Evolutionary conservation across 2,113 vertebrate species (phyloP).

Genomic region (Nematolebias whitei): DNA sequence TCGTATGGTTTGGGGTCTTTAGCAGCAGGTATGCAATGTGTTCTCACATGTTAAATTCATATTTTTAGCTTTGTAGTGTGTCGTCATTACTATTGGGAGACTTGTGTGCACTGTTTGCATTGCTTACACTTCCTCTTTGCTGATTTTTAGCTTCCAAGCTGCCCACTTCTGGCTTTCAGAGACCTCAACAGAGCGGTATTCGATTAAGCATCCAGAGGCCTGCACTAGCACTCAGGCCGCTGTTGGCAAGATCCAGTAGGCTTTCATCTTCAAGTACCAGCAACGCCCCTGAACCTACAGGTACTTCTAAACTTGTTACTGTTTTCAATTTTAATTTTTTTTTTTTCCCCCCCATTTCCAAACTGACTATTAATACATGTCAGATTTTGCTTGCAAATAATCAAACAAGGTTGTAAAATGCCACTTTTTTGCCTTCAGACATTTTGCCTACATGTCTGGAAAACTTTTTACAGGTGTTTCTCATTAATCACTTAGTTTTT

Average conservation of each 20-base stretch:
- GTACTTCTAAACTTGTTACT: constrained; percentile 12
- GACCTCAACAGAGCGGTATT: constrained; percentile 7
- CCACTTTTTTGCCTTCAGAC: no score
- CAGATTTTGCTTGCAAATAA: no score
- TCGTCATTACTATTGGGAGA: background rate
- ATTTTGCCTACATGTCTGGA: no score
- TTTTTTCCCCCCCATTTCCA: background rate
- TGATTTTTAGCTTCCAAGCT: constrained; percentile 32
- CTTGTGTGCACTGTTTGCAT: background rate
- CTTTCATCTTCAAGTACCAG: constrained; percentile 7
- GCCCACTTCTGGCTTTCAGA: constrained; percentile 30
- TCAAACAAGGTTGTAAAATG: no score
- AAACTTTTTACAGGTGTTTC: no score
- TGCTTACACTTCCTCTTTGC: background rate
- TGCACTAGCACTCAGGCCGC: constrained; percentile 11
- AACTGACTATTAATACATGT: no score
- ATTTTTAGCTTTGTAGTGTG: background rate
- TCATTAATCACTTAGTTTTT: background rate
- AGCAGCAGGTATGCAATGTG: constrained; percentile 43
- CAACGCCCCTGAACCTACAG: constrained; percentile 29
- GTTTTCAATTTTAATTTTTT: background rate
- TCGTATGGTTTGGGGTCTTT: constrained; percentile 36
- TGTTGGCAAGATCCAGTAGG: constrained; percentile 8
- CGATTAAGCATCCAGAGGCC: constrained; percentile 33
- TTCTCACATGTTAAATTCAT: background rate